Percentiles rank a stretch among this genome's conserved stretches.
Conservation (phyloP, 2,888 invertebrate genomes). For the Sthenelais limicola region DNA sequence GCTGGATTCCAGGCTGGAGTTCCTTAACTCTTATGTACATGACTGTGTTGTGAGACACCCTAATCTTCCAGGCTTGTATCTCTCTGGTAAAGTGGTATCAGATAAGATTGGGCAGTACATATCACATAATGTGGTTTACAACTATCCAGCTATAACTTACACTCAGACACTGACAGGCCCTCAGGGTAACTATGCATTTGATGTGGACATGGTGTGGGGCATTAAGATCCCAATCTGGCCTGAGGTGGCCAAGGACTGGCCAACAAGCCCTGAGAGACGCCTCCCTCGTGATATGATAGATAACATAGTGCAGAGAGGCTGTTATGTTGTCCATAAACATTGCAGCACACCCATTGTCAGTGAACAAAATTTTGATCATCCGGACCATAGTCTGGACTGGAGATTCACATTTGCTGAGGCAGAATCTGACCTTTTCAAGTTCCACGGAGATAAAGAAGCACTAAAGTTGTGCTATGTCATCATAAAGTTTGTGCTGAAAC, state of each 20-base stretch:
- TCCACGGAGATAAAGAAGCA: not conserved
- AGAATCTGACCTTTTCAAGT: not conserved
- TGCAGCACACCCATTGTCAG: not conserved
- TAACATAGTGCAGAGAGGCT: not conserved
- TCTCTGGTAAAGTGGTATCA: slow-evolving; percentile 11
- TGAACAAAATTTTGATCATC: not conserved
- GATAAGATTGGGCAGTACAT: slow-evolving; percentile 13
- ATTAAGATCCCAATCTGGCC: slow-evolving; percentile 11
- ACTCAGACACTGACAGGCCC: not conserved
- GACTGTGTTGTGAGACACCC: not conserved
- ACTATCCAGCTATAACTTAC: slow-evolving; percentile 24
- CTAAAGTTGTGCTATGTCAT: slow-evolving; percentile 18
- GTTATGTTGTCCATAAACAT: slow-evolving; percentile 17
- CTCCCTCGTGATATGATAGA: slow-evolving; percentile 6
- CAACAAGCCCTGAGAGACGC: not conserved
- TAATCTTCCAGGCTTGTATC: not conserved
- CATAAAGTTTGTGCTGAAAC: not conserved
- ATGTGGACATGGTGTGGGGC: slow-evolving; percentile 18
- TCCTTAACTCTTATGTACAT: not conserved
- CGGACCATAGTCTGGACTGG: slow-evolving; percentile 11
- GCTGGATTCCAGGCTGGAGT: not conserved
- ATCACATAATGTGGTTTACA: slow-evolving; percentile 4
- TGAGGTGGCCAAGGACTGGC: not conserved
- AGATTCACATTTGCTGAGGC: slow-evolving; percentile 16
- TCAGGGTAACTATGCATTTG: slow-evolving; percentile 4